These are phyloP conservation scores for Myopa tessellatipennis DNA, from an alignment of 2,888 invertebrate species.

Conservation along the genomic window DNA sequence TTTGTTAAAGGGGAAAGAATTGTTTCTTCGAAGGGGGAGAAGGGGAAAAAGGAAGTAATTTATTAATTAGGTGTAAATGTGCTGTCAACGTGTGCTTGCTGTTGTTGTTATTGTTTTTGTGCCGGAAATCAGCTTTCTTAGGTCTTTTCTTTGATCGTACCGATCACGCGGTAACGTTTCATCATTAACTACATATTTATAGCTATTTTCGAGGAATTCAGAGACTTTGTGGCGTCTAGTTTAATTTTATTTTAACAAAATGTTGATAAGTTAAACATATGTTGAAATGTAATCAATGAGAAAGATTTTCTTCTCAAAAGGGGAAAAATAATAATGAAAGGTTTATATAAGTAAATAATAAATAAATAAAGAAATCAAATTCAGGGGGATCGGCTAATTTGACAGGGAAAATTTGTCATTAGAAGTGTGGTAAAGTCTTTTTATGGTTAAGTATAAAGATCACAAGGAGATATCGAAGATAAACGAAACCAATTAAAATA, in stretches of 20 bases:
- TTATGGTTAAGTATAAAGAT: no score
- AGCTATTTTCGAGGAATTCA: not conserved
- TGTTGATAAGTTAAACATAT: not conserved
- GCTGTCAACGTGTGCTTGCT: constrained; percentile 25
- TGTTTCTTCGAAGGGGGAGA: not conserved
- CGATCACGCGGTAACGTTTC: not conserved
- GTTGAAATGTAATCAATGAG: not conserved
- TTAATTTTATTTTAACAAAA: not conserved
- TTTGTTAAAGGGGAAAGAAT: not conserved
- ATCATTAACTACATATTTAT: not conserved
- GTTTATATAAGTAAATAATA: not conserved
- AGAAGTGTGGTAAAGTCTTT: no score
- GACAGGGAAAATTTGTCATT: no score
- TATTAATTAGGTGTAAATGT: constrained; percentile 38
- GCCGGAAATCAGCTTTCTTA: constrained; percentile 26
- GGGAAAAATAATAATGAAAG: not conserved
- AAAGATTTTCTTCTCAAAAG: not conserved
- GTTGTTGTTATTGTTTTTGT: constrained; percentile 1
- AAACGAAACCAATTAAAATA: no score
- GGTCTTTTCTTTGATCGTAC: not conserved
- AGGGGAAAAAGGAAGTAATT: constrained; percentile 4
- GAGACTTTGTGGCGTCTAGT: not conserved
- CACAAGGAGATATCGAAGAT: no score
- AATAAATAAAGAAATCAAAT: not conserved
- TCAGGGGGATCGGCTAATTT: no score